These are phyloP conservation scores for Dryas iulia DNA, from an alignment of 1,140 invertebrate species.

Conservation along the genomic window DNA sequence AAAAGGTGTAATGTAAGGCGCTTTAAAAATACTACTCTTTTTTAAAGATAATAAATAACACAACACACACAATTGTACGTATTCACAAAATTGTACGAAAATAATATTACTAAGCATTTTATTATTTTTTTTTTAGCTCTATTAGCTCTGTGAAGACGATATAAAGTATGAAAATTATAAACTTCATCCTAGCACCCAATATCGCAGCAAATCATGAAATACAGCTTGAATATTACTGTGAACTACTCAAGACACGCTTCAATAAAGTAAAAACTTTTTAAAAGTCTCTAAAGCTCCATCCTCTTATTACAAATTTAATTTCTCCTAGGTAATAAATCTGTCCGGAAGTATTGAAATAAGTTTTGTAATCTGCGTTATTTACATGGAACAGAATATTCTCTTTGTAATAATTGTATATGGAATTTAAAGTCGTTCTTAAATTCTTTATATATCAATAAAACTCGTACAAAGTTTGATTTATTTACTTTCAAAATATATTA, in stretches of 20 bases:
- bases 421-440: neutral
- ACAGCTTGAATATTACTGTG: neutral
- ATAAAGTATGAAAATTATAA: neutral
- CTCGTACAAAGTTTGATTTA: too few relatives aligned
- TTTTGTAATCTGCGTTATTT: neutral
- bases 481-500: too few relatives aligned
- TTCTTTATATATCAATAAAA: too few relatives aligned
- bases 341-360: neutral
- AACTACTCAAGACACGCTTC: neutral
- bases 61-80: too few relatives aligned
- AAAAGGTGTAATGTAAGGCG: too few relatives aligned
- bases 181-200: neutral
- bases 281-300: neutral
- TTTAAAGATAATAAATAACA: too few relatives aligned
- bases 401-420: neutral
- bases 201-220: neutral
- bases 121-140: too few relatives aligned
- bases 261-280: neutral
- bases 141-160: neutral
- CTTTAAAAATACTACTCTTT: too few relatives aligned
- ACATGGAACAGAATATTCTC: neutral
- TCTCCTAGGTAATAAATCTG: neutral
- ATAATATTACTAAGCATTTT: too few relatives aligned
- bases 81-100: too few relatives aligned
- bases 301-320: neutral